Evolutionary conservation across 2,888 invertebrate species (phyloP).

Genomic region (Synanthedon andrenaeformis): DNA sequence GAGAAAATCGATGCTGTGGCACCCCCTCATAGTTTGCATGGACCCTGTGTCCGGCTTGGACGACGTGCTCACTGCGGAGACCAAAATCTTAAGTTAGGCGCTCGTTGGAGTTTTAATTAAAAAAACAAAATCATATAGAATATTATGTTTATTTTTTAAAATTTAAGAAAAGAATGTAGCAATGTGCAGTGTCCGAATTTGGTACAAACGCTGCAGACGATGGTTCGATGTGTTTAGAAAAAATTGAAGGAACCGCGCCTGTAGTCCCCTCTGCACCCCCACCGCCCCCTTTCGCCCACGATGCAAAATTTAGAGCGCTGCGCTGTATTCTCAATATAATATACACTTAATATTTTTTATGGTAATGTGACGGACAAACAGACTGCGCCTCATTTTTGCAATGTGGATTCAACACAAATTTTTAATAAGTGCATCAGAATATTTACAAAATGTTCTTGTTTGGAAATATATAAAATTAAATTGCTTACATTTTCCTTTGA

Average conservation of each 20-base stretch:
- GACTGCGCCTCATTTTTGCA: too few relatives aligned
- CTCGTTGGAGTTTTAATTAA: not conserved
- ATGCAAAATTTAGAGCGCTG: constrained; percentile 52
- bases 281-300: constrained; percentile 30
- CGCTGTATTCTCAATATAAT: constrained; percentile 22
- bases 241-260: constrained; percentile 31
- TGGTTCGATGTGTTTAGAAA: constrained; percentile 31
- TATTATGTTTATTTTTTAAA: not conserved
- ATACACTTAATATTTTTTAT: not conserved
- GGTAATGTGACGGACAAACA: too few relatives aligned
- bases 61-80: constrained; percentile 9
- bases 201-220: constrained; percentile 10
- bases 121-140: not conserved
- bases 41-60: constrained; percentile 34
- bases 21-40: constrained; percentile 69
- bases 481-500: too few relatives aligned
- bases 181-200: constrained; percentile 9
- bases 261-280: constrained; percentile 17
- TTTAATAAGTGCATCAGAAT: too few relatives aligned
- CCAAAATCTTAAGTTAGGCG: not conserved
- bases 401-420: too few relatives aligned
- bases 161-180: constrained; percentile 1
- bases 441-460: too few relatives aligned
- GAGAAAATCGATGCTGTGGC: constrained; percentile 60
- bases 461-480: too few relatives aligned